These are phyloP conservation scores for Aromia moschata DNA, from an alignment of 2,888 invertebrate genomes.

Conservation along the genomic window DNA sequence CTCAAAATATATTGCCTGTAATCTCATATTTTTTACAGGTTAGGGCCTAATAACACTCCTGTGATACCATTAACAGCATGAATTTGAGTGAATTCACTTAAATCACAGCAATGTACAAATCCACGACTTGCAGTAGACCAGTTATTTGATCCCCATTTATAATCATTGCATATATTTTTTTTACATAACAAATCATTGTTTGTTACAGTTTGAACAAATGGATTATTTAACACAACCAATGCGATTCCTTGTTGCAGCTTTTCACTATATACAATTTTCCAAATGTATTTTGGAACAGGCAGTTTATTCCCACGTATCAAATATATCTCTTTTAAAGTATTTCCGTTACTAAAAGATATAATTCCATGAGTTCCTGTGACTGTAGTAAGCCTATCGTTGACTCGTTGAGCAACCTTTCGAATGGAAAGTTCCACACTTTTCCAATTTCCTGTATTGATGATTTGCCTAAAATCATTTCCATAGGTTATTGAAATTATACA, in stretches of 20 bases:
- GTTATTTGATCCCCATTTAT: slow-evolving; percentile 53
- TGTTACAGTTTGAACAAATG: slow-evolving; percentile 52
- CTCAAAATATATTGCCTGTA: background rate
- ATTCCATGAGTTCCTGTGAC: slow-evolving; percentile 63
- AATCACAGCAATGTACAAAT: slow-evolving; percentile 61
- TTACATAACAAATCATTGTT: slow-evolving; percentile 53
- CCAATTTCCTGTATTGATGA: slow-evolving; percentile 66
- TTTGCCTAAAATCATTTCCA: slow-evolving; percentile 46
- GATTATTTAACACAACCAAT: slow-evolving; percentile 66
- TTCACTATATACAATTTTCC: slow-evolving; percentile 64
- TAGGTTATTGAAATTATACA: too few species aligned
- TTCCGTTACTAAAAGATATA: slow-evolving; percentile 58
- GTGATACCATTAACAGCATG: slow-evolving; percentile 27
- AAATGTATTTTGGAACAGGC: slow-evolving; percentile 63
- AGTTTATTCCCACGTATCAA: slow-evolving; percentile 57
- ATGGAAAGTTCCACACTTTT: slow-evolving; percentile 61
- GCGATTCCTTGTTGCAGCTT: slow-evolving; percentile 61
- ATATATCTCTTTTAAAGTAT: slow-evolving; percentile 55
- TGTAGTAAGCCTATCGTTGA: slow-evolving; percentile 57
- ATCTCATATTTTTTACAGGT: slow-evolving; percentile 38
- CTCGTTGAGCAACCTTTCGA: slow-evolving; percentile 57
- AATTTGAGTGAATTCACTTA: slow-evolving; percentile 57
- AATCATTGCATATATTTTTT: slow-evolving; percentile 56
- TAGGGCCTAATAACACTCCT: slow-evolving; percentile 42
- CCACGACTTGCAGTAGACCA: slow-evolving; percentile 54